Conservation (phyloP, 2,797 vertebrate genomes). For the Okamejei kenojei region DNA sequence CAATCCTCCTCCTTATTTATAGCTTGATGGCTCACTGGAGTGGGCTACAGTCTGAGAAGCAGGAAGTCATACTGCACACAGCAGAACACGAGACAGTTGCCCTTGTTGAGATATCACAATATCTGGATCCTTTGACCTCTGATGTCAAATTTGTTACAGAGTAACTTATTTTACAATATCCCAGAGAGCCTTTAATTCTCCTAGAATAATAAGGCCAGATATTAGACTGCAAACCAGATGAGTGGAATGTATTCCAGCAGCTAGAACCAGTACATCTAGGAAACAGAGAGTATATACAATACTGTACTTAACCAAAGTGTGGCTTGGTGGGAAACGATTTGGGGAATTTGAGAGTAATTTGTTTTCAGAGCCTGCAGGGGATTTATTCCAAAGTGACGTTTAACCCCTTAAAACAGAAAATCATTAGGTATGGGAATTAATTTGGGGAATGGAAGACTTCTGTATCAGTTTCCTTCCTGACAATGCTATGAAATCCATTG, state of each 20-base stretch:
- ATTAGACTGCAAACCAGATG: not conserved
- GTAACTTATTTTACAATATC: not conserved
- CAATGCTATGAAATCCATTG: not conserved
- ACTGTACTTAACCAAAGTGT: not conserved
- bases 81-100: constrained; percentile 1
- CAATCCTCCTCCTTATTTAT: constrained; percentile 7
- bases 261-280: not conserved
- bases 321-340: not conserved
- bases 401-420: not conserved
- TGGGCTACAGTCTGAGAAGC: not conserved
- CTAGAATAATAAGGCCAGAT: not conserved
- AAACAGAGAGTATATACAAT: not conserved
- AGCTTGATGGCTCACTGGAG: not conserved
- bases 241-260: not conserved
- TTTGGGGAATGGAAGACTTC: not conserved
- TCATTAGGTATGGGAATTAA: not conserved
- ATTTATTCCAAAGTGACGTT: not conserved
- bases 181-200: constrained; percentile 4
- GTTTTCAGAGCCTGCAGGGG: not conserved
- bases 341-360: not conserved
- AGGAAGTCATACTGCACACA: not conserved
- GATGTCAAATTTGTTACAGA: not conserved
- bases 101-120: constrained; percentile 10
- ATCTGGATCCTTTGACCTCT: not conserved
- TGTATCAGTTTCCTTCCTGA: not conserved